These are phyloP conservation scores for Trigoniulus corallinus DNA, from an alignment of 1,140 invertebrate species.

Conservation along the genomic window DNA sequence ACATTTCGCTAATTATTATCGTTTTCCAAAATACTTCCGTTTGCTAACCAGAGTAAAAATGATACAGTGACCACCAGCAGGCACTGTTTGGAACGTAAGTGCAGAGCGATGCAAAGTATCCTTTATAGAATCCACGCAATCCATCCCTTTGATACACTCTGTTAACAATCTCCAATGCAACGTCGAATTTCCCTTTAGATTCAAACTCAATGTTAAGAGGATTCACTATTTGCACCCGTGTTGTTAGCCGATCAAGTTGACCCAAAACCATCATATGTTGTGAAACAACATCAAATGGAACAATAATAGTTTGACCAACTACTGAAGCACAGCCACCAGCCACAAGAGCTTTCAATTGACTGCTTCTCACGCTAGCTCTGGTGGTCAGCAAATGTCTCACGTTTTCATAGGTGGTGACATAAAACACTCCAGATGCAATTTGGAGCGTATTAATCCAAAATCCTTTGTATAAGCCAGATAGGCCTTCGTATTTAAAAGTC, in stretches of 20 bases:
- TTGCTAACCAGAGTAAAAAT: conserved; percentile 71
- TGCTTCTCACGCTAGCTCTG: conserved; percentile 24
- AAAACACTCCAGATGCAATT: conserved; percentile 72
- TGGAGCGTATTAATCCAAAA: conserved; percentile 84
- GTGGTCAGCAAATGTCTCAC: conserved; percentile 60
- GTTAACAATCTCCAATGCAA: conserved; percentile 48
- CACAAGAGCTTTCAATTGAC: conserved; percentile 20
- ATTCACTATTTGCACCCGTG: conserved; percentile 22
- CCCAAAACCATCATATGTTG: conserved; percentile 94
- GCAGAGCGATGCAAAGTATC: conserved; percentile 75
- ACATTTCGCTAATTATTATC: neutral
- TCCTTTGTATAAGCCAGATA: conserved; percentile 77
- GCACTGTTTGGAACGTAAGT: conserved; percentile 91
- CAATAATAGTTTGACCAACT: conserved; percentile 86
- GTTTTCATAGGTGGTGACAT: conserved; percentile 90
- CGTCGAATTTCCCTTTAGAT: conserved; percentile 39
- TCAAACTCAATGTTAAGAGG: conserved; percentile 21
- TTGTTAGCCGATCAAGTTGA: conserved; percentile 8
- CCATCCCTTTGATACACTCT: conserved; percentile 65
- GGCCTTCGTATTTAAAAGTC: conserved; percentile 74
- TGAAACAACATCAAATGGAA: conserved; percentile 89
- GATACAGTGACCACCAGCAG: conserved; percentile 92
- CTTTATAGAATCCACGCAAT: conserved; percentile 74
- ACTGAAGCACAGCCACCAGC: conserved; percentile 73
- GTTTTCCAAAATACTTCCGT: neutral